Evolutionary conservation across 2,888 invertebrate genomes (phyloP).

Genomic region (Tenthredo distinguenda): DNA sequence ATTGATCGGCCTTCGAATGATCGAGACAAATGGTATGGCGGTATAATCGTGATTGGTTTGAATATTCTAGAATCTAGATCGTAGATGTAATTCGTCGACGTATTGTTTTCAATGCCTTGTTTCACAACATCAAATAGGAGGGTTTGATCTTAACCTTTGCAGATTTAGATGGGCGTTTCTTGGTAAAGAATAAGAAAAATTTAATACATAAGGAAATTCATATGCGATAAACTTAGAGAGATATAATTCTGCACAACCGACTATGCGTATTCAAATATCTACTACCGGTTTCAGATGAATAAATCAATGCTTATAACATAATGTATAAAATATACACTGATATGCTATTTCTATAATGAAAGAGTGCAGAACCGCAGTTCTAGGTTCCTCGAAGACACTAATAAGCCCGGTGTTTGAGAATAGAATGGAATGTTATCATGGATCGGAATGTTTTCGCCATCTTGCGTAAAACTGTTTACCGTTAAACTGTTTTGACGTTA

Average conservation of each 20-base stretch:
- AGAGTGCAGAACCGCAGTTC: background rate
- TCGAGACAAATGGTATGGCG: slow-evolving; percentile 47
- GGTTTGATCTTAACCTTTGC: slow-evolving; percentile 46
- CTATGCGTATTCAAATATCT: background rate
- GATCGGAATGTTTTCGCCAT: slow-evolving; percentile 46
- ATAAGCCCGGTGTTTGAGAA: background rate
- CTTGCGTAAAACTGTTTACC: slow-evolving; percentile 46
- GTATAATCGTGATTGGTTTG: slow-evolving; percentile 38
- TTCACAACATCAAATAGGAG: slow-evolving; percentile 47
- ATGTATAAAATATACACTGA: background rate
- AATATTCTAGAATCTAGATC: slow-evolving; percentile 44
- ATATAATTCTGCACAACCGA: background rate
- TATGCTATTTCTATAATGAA: background rate
- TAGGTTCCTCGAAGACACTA: background rate
- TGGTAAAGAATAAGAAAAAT: background rate
- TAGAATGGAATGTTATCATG: background rate
- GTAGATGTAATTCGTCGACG: slow-evolving; percentile 23
- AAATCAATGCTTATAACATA: background rate
- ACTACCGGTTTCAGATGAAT: background rate
- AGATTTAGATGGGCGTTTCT: slow-evolving; percentile 34
- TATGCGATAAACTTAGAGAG: background rate
- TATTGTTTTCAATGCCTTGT: slow-evolving; percentile 42
- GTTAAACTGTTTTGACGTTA: slow-evolving; percentile 48
- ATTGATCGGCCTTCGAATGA: slow-evolving; percentile 50
- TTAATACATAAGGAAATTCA: background rate